Evolutionary conservation across 2,113 vertebrate species (phyloP), one percentile per base, ranked within the genome.

Genomic region (Rattus norvegicus): DNA sequence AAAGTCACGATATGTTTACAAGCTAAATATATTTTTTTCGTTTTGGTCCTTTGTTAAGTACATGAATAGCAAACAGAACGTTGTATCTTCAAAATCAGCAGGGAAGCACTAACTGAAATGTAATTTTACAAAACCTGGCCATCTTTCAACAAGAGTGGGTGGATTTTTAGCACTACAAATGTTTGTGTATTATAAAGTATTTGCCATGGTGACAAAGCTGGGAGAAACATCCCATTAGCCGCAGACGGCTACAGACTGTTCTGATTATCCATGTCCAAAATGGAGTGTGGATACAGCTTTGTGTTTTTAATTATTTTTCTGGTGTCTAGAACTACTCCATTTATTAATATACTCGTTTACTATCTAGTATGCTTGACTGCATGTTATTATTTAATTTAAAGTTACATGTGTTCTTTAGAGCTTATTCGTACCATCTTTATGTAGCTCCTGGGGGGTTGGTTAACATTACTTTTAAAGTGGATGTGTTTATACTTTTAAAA

Each of bases 161-260:
- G 99, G 98, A 98, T 98, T 99, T 98, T 98, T 98, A 98, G 98
- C 98, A 47, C 98, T 98, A 98, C 98, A 98, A 98, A 98, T 99
- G 98, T 99, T 99, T 99, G 98, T 99, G 98, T 99, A 98, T 99
- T 98, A 98, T 98, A 98, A 98, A 99, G 98, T 99, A 98, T 99
- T 99, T 99, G 98, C 98, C 98, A 99, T 99, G 98, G 99, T 98
- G 98, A 99, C 99, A 98, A 99, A 98, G 98, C 98, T 98, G 98
- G 98, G 98, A 99, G 98, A 99, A 99, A 99, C 98, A 98, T 99
- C 98, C 98, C 98, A 98, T 99, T 98, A 98, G 98, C 98, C 98
- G 98, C 98, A 99, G 98, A 99, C 98, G 96, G 99, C 98, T 98
- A 96, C 98, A 98, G 98, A 98, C 98, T 98, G 98, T 99, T 99